phyloP scores from a whole-genome alignment of 2,888 invertebrate genomes.

The Cremastinae sp. region DNA sequence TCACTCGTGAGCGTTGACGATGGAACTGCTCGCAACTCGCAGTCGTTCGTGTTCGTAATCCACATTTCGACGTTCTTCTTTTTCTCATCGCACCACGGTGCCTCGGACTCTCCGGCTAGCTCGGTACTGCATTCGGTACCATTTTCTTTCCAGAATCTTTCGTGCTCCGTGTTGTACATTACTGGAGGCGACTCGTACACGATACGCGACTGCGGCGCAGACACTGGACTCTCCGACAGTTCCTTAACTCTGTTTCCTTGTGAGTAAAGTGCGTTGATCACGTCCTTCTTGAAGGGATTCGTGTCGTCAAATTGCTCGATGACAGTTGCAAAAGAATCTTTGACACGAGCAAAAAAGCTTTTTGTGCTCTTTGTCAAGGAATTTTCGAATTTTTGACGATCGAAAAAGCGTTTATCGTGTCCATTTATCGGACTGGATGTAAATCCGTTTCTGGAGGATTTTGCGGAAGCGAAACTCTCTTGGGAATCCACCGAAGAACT shows the following conservation, averaged over 20 bases:
- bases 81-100: conserved; percentile 12
- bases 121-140: too few species aligned
- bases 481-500: background rate
- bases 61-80: conserved; percentile 17
- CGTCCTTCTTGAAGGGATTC: conserved; percentile 57
- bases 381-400: conserved; percentile 29
- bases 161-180: background rate
- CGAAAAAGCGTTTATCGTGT: background rate
- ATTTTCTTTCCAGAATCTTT: background rate
- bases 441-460: background rate
- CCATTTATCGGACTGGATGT: background rate
- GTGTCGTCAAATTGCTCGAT: conserved; percentile 25
- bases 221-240: background rate
- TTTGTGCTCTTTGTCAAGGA: conserved; percentile 11
- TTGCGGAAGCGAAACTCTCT: background rate
- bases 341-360: conserved; percentile 17
- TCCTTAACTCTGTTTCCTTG: too few species aligned
- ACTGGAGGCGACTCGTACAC: conserved; percentile 12
- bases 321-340: background rate
- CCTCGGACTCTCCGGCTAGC: too few species aligned
- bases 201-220: background rate
- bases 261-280: background rate
- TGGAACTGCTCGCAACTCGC: background rate
- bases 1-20: background rate
- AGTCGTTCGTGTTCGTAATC: conserved; percentile 5